phyloP scores from a whole-genome alignment of 2,888 invertebrate species.

The Epinotia ramella region DNA sequence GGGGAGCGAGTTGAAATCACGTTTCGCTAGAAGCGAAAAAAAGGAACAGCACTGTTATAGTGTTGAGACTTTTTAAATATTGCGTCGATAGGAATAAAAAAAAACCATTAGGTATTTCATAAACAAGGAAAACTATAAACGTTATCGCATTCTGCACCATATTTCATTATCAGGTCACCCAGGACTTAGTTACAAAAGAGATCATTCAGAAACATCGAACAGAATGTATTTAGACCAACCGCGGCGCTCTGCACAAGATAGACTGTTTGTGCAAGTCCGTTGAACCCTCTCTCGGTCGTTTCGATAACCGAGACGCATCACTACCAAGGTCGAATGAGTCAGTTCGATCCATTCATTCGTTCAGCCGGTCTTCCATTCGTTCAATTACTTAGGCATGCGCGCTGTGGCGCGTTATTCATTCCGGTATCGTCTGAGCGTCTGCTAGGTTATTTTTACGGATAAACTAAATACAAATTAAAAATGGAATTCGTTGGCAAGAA shows the following conservation, averaged over 20 bases:
- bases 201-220: slow-evolving; percentile 37
- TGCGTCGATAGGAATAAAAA: slow-evolving; percentile 18
- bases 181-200: slow-evolving; percentile 22
- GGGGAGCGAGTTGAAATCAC: neutral
- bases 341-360: slow-evolving; percentile 40
- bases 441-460: slow-evolving; percentile 14
- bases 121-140: neutral
- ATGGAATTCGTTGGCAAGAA: slow-evolving; percentile 88
- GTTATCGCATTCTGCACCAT: slow-evolving; percentile 29
- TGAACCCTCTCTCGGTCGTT: slow-evolving; percentile 39
- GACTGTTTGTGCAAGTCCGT: slow-evolving; percentile 37
- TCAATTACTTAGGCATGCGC: slow-evolving; percentile 43
- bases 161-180: slow-evolving; percentile 36
- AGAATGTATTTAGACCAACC: slow-evolving; percentile 42
- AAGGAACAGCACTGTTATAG: slow-evolving; percentile 11
- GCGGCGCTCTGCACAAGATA: slow-evolving; percentile 41
- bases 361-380: slow-evolving; percentile 43
- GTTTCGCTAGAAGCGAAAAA: neutral
- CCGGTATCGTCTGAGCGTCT: slow-evolving; percentile 41
- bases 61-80: slow-evolving; percentile 23
- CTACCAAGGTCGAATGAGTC: slow-evolving; percentile 47
- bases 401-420: slow-evolving; percentile 35
- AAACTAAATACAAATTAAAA: slow-evolving; percentile 54
- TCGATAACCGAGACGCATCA: slow-evolving; percentile 44
- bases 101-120: neutral